Base-by-base conservation (phyloP, 2,113 vertebrate species). In the Pelvicachromis taeniatus region DNA sequence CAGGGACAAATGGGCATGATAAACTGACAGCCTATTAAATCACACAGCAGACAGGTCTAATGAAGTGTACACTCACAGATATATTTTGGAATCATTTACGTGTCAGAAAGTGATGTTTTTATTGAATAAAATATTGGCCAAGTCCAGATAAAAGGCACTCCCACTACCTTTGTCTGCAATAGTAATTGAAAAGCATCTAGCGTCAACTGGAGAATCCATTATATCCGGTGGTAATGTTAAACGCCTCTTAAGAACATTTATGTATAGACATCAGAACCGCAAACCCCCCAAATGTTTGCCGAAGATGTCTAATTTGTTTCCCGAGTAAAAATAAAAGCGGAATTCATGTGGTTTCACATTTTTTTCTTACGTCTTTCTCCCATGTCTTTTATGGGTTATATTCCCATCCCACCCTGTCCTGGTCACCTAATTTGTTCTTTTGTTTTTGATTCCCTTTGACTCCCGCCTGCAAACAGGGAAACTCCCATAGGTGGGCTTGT, bases 401-500 rank as follows among this genome's bases (percentile, higher is more conserved):
- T 84, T 88, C 88, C 86, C 88, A 81, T 85, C 87, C 87, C 90
- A 88, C 88, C 88, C 90, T 85, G 73, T 82, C 79, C 85, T 70
- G 77, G 50, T 82, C 65, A 63, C 83, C 56, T 83, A 84, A 92
- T 91, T 87, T 17, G 9, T 73, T 77, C 85, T 84, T 89, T 92
- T 91, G 85, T 93, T 94, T 90, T 85, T 89, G 81, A 91, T 88
- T 91, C 80, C 85, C 58, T 88, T 68, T 29, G 81, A 86, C 81
- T 19, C 59, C 65, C 38, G 45, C 70, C 29, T 81, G 42, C 19
- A 70, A 61, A 85, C 40, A 55, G 16, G 89, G 78, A 78, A 83
- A 93, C 91, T 90, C 91, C 92, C 91, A 91, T 90, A 91, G 91
- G 93, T 92, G 90, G 90, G 77, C 90, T 91, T 91, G 84, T 82